phyloP scores from a whole-genome alignment of 1,140 invertebrate genomes.

The Eriosoma lanigerum region DNA sequence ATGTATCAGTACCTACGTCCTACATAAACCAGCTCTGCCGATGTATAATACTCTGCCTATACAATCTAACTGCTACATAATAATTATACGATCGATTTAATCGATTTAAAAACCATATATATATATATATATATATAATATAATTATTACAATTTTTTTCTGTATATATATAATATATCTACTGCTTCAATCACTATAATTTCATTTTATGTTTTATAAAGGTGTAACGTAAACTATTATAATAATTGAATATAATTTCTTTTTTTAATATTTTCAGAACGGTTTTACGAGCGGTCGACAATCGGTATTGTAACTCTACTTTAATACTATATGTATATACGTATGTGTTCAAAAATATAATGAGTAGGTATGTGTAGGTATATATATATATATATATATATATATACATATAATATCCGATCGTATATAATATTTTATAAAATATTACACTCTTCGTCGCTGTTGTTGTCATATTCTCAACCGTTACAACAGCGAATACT shows the following conservation, averaged over 20 bases:
- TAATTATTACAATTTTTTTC: no score
- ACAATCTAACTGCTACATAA: no score
- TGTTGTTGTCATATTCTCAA: conserved; percentile 17
- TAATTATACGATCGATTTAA: no score
- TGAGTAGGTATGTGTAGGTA: neutral
- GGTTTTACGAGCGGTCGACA: conserved; percentile 1
- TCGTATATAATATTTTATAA: conserved; percentile 35
- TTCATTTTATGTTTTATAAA: neutral
- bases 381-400: neutral
- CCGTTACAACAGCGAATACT: conserved; percentile 28
- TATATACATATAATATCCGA: neutral
- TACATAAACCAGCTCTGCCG: no score
- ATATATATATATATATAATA: no score
- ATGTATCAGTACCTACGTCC: no score
- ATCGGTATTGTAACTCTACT: neutral
- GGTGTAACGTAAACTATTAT: neutral
- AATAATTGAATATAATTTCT: neutral
- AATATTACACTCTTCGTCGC: conserved; percentile 26
- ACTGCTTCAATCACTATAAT: neutral
- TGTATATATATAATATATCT: no score
- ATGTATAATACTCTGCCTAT: no score
- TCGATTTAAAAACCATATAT: no score
- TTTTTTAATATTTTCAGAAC: neutral
- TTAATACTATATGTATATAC: neutral
- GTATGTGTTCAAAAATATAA: conserved; percentile 4